These are phyloP conservation scores for Nematolebias whitei DNA, from an alignment of 2,113 vertebrate genomes.

Conservation along the genomic window DNA sequence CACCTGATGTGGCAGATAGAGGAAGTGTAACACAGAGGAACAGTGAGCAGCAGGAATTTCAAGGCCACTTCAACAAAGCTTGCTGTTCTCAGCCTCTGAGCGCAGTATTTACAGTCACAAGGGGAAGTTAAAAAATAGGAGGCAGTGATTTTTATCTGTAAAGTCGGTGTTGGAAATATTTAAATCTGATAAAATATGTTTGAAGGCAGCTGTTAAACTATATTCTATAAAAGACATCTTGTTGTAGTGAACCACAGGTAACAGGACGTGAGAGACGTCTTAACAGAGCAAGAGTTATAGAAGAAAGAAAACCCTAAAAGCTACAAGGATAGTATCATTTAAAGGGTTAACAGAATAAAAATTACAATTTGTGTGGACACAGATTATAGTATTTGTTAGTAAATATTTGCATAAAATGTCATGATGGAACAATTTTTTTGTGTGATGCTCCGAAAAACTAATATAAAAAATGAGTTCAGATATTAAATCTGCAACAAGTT, in stretches of 20 bases:
- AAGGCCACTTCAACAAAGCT: conserved; percentile 56
- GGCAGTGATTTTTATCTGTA: conserved; percentile 36
- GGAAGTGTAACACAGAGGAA: conserved; percentile 41
- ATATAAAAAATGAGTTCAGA: too few relatives aligned
- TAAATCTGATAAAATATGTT: background rate
- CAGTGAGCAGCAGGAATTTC: conserved; percentile 62
- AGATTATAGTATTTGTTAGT: background rate
- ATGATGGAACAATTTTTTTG: too few relatives aligned
- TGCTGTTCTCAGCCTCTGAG: conserved; percentile 51
- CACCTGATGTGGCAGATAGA: conserved; percentile 52
- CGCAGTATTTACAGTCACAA: conserved; percentile 24
- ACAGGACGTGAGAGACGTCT: background rate
- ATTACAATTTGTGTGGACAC: background rate
- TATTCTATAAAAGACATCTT: conserved; percentile 18
- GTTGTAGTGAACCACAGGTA: conserved; percentile 1
- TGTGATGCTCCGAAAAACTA: too few relatives aligned
- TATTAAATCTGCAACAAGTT: too few relatives aligned
- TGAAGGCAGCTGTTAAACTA: background rate
- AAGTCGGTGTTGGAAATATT: conserved; percentile 46
- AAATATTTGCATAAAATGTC: too few relatives aligned
- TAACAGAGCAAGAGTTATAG: background rate
- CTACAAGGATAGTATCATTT: background rate
- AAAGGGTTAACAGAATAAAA: background rate
- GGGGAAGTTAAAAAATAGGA: background rate
- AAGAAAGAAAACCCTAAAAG: background rate